Conservation (phyloP, 2,797 vertebrate species). For the Premnoplex brunnescens region DNA sequence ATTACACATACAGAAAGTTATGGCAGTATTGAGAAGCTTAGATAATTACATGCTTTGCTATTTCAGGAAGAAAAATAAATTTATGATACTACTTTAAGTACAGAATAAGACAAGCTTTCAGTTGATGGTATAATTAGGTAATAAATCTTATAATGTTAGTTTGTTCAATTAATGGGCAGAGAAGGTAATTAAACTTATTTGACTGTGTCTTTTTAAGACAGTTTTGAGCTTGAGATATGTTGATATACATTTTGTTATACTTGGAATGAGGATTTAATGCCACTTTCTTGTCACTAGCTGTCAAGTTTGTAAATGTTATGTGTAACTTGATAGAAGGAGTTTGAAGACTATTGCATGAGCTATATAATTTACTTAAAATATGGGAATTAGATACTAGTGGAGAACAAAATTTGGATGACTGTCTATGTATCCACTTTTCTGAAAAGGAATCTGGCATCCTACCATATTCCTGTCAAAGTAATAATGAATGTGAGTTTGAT, state of each 20-base stretch:
- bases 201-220: neutral
- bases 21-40: neutral
- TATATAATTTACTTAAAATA: neutral
- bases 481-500: neutral
- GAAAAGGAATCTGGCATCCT: neutral
- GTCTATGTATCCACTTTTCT: neutral
- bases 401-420: neutral
- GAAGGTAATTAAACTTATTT: neutral
- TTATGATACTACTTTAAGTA: neutral
- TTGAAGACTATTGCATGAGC: neutral
- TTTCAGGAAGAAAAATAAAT: neutral
- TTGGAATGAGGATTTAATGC: neutral
- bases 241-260: neutral
- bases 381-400: neutral
- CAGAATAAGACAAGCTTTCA: neutral
- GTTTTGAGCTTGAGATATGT: neutral
- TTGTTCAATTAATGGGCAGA: neutral
- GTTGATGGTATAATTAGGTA: neutral
- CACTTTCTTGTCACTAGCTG: neutral
- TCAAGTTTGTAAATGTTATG: neutral
- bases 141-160: neutral
- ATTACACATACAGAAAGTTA: neutral
- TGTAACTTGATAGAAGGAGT: neutral
- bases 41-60: neutral
- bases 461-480: neutral